phyloP scores from a whole-genome alignment of 2,888 invertebrate genomes.

The Helleia helle region DNA sequence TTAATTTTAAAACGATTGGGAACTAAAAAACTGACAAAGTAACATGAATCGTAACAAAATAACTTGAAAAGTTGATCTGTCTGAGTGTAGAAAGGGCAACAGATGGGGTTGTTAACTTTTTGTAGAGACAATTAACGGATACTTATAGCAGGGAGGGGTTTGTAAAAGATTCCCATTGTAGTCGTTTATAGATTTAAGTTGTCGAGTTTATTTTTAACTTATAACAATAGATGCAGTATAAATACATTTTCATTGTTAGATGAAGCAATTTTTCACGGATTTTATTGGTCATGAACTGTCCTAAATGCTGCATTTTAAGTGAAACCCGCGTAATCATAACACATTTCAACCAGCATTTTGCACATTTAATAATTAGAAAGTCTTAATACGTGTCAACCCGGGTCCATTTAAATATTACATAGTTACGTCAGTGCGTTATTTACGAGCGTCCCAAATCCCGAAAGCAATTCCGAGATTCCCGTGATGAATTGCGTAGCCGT shows the following conservation, averaged over 20 bases:
- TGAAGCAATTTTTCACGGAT: too few relatives aligned
- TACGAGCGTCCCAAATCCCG: slow-evolving; percentile 15
- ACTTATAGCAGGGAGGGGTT: not conserved
- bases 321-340: too few relatives aligned
- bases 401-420: slow-evolving; percentile 1
- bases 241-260: too few relatives aligned
- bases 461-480: slow-evolving; percentile 18
- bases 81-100: not conserved
- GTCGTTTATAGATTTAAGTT: not conserved
- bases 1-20: too few relatives aligned
- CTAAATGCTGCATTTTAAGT: too few relatives aligned
- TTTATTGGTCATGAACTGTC: too few relatives aligned
- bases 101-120: slow-evolving; percentile 9
- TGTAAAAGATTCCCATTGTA: not conserved
- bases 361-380: too few relatives aligned
- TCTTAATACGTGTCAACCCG: not conserved
- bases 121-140: slow-evolving; percentile 7
- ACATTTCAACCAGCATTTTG: too few relatives aligned
- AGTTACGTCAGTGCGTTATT: slow-evolving; percentile 13
- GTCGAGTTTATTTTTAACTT: too few relatives aligned
- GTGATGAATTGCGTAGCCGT: slow-evolving; percentile 20
- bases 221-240: too few relatives aligned
- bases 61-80: not conserved
- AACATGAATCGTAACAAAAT: too few relatives aligned
- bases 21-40: too few relatives aligned